phyloP scores from a whole-genome alignment of 2,888 invertebrate genomes.

The Troides helena region DNA sequence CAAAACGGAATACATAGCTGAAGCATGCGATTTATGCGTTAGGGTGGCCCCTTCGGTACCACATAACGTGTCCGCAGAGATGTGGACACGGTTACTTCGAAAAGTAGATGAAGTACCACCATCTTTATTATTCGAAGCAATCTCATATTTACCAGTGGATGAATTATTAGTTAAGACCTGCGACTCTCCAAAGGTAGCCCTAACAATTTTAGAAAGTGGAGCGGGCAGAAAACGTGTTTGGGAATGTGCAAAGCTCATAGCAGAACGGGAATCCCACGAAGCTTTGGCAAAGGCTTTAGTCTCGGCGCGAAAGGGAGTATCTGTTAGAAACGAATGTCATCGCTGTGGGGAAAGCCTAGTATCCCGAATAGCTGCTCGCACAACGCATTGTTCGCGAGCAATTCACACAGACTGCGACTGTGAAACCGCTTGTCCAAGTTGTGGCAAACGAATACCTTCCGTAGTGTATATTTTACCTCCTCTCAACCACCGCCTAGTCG shows the following conservation, averaged over 20 bases:
- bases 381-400: slow-evolving; percentile 65
- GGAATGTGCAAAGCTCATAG: slow-evolving; percentile 45
- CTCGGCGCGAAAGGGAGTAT: slow-evolving; percentile 52
- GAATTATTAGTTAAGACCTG: slow-evolving; percentile 49
- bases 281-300: slow-evolving; percentile 54
- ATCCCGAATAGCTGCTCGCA: slow-evolving; percentile 43
- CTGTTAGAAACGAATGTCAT: slow-evolving; percentile 58
- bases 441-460: slow-evolving; percentile 50
- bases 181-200: slow-evolving; percentile 47
- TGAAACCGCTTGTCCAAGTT: slow-evolving; percentile 51
- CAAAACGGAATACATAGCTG: slow-evolving; percentile 40
- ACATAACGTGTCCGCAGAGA: slow-evolving; percentile 42
- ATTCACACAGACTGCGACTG: slow-evolving; percentile 53
- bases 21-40: slow-evolving; percentile 56
- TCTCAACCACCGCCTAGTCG: slow-evolving; percentile 37
- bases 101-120: slow-evolving; percentile 47
- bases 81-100: slow-evolving; percentile 56
- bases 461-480: slow-evolving; percentile 39
- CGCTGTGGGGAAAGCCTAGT: slow-evolving; percentile 52
- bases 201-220: slow-evolving; percentile 45
- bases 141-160: slow-evolving; percentile 55
- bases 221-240: slow-evolving; percentile 42
- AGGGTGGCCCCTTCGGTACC: slow-evolving; percentile 55
- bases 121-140: slow-evolving; percentile 57
- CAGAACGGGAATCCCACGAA: slow-evolving; percentile 53